These are phyloP conservation scores for Sabatieria punctata DNA, from an alignment of 2,888 invertebrate species.

Conservation along the genomic window DNA sequence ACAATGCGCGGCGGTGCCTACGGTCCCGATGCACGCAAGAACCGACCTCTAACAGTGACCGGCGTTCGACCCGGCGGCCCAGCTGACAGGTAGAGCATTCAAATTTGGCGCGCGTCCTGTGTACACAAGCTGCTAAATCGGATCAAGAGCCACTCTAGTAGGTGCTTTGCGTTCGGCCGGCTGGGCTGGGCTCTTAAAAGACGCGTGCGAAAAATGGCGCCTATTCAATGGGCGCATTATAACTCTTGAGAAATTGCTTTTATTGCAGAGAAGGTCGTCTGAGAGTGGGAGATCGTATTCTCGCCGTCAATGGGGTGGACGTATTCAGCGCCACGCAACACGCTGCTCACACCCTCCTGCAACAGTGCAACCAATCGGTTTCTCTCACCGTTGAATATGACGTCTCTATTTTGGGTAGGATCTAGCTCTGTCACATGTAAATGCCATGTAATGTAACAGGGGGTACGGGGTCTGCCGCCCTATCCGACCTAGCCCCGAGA, in stretches of 20 bases:
- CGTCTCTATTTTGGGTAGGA: slow-evolving; percentile 46
- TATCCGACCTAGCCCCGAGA: too few species aligned
- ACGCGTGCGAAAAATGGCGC: too few species aligned
- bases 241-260: too few species aligned
- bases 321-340: slow-evolving; percentile 57
- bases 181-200: too few species aligned
- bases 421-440: too few species aligned
- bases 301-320: slow-evolving; percentile 59
- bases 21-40: slow-evolving; percentile 40
- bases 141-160: too few species aligned
- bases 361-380: slow-evolving; percentile 46
- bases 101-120: too few species aligned
- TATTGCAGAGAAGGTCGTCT: slow-evolving; percentile 62
- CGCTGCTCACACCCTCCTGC: slow-evolving; percentile 54
- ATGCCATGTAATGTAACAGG: too few species aligned
- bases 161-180: too few species aligned
- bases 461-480: too few species aligned
- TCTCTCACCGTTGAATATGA: slow-evolving; percentile 78
- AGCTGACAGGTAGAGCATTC: slow-evolving; percentile 61
- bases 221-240: too few species aligned
- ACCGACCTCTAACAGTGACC: slow-evolving; percentile 64
- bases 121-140: too few species aligned
- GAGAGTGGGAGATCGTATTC: slow-evolving; percentile 67
- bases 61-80: slow-evolving; percentile 72
- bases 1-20: slow-evolving; percentile 62